Evolutionary conservation across 2,113 vertebrate genomes (phyloP).

Genomic region (Pavo muticus): DNA sequence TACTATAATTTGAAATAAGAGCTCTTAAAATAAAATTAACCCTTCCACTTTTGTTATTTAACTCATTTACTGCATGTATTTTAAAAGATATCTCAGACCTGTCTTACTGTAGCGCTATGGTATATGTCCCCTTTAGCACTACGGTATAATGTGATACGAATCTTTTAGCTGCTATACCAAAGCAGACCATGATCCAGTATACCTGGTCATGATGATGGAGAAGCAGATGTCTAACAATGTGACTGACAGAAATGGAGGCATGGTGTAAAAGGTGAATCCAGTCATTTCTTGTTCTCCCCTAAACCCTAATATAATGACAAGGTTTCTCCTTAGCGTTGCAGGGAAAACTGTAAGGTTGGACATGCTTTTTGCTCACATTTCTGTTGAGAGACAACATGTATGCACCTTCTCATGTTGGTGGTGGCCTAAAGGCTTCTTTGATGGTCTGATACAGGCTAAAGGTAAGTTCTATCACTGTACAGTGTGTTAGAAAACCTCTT

Average conservation of each 20-base stretch:
- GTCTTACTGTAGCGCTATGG: background rate
- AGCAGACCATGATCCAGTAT: background rate
- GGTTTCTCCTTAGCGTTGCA: background rate
- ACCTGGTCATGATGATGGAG: background rate
- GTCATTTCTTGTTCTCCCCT: background rate
- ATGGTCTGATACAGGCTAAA: background rate
- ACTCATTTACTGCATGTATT: background rate
- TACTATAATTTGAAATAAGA: background rate
- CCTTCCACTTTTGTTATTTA: background rate
- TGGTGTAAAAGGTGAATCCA: background rate
- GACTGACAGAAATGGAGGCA: background rate
- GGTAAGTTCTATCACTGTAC: background rate
- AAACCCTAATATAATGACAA: background rate
- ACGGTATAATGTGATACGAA: background rate
- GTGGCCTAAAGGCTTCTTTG: background rate
- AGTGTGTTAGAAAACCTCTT: background rate
- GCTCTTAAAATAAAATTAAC: background rate
- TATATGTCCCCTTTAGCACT: background rate
- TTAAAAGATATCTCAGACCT: background rate
- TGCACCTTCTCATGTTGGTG: background rate
- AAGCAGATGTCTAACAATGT: background rate
- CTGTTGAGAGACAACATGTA: background rate
- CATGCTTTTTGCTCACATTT: background rate
- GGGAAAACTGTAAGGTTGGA: background rate
- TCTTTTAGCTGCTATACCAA: background rate